Evolutionary conservation across 2,797 vertebrate species (phyloP).

Genomic region (Dallia pectoralis): DNA sequence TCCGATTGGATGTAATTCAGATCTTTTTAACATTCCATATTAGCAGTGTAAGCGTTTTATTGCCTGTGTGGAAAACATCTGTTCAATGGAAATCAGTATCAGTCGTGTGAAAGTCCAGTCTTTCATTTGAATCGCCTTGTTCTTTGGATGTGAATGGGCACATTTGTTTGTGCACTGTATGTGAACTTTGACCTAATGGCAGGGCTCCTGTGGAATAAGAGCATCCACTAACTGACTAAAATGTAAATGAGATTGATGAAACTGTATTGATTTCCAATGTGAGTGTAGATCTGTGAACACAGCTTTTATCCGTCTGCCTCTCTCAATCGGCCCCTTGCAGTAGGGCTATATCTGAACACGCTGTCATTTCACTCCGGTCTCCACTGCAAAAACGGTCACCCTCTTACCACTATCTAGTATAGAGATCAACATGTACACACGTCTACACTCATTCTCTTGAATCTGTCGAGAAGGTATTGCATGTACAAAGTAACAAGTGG

Average conservation of each 20-base stretch:
- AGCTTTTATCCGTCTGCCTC: conserved; percentile 31
- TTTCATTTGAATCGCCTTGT: conserved; percentile 19
- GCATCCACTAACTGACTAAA: too few species aligned
- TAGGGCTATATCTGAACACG: conserved; percentile 41
- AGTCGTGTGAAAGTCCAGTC: conserved; percentile 52
- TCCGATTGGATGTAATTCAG: background rate
- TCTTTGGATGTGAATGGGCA: conserved; percentile 13
- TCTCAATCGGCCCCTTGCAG: conserved; percentile 33
- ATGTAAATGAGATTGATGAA: conserved; percentile 17
- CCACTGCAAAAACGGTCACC: conserved; percentile 8
- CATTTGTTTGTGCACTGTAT: background rate
- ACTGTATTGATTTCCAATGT: conserved; percentile 33
- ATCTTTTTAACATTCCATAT: background rate
- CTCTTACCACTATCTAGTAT: background rate
- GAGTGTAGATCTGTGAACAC: conserved; percentile 23
- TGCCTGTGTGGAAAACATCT: background rate
- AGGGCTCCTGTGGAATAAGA: conserved; percentile 6
- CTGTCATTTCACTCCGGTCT: conserved; percentile 36
- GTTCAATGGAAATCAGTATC: conserved; percentile 42
- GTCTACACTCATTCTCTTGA: too few species aligned
- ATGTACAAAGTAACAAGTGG: too few species aligned
- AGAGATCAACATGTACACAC: too few species aligned
- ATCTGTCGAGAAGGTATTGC: too few species aligned
- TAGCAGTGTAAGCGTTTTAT: background rate
- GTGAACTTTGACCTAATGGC: conserved; percentile 3